Base-by-base conservation (phyloP, 2,888 invertebrate genomes). In the Lottia scabra region DNA sequence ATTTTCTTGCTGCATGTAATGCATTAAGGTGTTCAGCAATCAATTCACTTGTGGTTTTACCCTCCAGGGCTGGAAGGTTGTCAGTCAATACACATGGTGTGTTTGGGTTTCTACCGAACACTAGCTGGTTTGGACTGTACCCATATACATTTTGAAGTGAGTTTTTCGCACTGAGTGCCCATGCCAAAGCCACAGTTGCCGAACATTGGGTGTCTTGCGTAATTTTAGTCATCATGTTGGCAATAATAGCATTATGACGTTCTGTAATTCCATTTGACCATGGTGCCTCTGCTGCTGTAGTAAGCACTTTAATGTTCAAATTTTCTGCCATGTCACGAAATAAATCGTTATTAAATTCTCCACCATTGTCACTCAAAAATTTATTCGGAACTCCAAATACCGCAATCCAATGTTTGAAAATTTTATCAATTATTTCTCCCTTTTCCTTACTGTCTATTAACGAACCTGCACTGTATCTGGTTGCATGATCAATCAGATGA, bases 171-270 rank as follows among this genome's bases (percentile, higher is more conserved):
- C 23, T 56, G 19, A 56, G 1, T 4, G 56, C 56, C 56, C 19
- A 56, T 6, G 56, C n/a, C 23, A 56, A 56, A 3, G 56, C 56
- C 43, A 63, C 66, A 45, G 67, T 66, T 66, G 68, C 70, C 15
- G 68, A 68, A 65, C 67, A 73, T 19, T 69, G 43, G 38, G 65
- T 67, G 15, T 71, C 68, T 30, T 65, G 26, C 64, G 48, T 56
- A 2, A 56, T n/a, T 56, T 56, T 56, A n/a, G n/a, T 23, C n/a
- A 56, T 56, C 56, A 56, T 19, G 19, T 56, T 56, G 19, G 56
- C n/a, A 56, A 56, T 56, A n/a, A 56, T 56, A 8, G 56, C 56
- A 56, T 56, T 56, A 56, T 56, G 56, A 4, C 56, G 5, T 23
- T 56, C 56, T 8, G n/a, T 56, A 19, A 56, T 56, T 16, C n/a